Evolutionary conservation across 1,140 invertebrate genomes (phyloP).

Genomic region (Drosophila lacteicornis): DNA sequence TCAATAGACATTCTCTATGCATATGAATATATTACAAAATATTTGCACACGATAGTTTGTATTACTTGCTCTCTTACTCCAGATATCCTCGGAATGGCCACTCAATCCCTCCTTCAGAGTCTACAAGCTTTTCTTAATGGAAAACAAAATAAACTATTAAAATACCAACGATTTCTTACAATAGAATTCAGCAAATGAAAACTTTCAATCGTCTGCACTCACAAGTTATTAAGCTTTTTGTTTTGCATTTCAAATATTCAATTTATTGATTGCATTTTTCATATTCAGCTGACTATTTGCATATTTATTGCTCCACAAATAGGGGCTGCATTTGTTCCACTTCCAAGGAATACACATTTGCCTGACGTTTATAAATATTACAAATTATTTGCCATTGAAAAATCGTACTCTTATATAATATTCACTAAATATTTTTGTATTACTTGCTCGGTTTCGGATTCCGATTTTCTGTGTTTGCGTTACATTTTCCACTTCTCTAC

Average conservation of each 20-base stretch:
- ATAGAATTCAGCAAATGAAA: neutral
- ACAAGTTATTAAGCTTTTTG: slow-evolving; percentile 18
- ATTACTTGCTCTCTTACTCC: neutral
- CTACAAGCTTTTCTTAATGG: neutral
- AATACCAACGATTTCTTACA: neutral
- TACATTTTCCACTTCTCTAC: slow-evolving; percentile 27
- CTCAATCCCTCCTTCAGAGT: neutral
- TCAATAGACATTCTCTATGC: neutral
- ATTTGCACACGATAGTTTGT: neutral
- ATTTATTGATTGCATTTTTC: slow-evolving; percentile 21
- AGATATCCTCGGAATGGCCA: neutral
- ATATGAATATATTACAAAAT: too few relatives aligned
- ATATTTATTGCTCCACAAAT: neutral
- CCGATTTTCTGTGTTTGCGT: slow-evolving; percentile 30
- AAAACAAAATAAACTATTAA: slow-evolving; percentile 6
- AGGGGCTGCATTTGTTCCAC: slow-evolving; percentile 9
- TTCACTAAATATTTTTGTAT: slow-evolving; percentile 49
- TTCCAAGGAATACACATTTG: slow-evolving; percentile 7
- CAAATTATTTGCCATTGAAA: slow-evolving; percentile 1
- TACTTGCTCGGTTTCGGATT: slow-evolving; percentile 22
- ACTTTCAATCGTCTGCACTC: slow-evolving; percentile 4
- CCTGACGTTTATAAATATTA: neutral
- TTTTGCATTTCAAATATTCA: slow-evolving; percentile 11
- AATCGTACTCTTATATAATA: slow-evolving; percentile 13
- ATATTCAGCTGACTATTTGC: slow-evolving; percentile 9